phyloP scores from a whole-genome alignment of 92 coral and sea anemone genomes.

The Porites evermanni region DNA sequence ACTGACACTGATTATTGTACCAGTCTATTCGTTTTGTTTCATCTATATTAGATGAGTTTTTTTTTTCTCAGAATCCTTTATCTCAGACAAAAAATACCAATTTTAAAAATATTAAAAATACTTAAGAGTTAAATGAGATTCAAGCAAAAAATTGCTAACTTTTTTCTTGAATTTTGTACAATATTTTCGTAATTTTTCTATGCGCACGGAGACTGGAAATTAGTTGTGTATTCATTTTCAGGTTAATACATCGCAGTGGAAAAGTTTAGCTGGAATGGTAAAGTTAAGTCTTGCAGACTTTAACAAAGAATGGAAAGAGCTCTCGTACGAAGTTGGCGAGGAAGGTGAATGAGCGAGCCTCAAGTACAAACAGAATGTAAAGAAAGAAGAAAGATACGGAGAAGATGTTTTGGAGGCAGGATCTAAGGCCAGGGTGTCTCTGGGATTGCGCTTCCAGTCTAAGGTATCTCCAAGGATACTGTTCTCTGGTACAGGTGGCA shows the following conservation, averaged over 20 bases:
- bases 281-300: not conserved
- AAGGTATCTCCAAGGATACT: conserved; percentile 1
- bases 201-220: too few relatives aligned
- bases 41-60: too few relatives aligned
- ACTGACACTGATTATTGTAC: too few relatives aligned
- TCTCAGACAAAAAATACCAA: too few relatives aligned
- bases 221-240: not conserved
- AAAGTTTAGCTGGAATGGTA: conserved; percentile 19
- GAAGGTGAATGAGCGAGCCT: conserved; percentile 24
- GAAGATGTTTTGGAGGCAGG: conserved; percentile 31
- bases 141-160: too few relatives aligned
- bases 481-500: conserved; percentile 6
- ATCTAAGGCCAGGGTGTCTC: conserved; percentile 1
- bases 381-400: not conserved
- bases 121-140: too few relatives aligned
- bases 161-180: too few relatives aligned
- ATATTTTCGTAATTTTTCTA: too few relatives aligned
- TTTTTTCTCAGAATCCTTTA: too few relatives aligned
- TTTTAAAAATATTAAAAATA: too few relatives aligned
- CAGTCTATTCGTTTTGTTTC: too few relatives aligned
- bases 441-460: not conserved
- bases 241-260: conserved; percentile 1
- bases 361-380: not conserved
- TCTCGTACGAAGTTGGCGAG: not conserved
- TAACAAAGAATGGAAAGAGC: conserved; percentile 19